A percentile compares a stretch with the other conserved stretches of the same genome.
Conservation (phyloP, 2,113 vertebrate genomes). For the Lonchura striata region DNA sequence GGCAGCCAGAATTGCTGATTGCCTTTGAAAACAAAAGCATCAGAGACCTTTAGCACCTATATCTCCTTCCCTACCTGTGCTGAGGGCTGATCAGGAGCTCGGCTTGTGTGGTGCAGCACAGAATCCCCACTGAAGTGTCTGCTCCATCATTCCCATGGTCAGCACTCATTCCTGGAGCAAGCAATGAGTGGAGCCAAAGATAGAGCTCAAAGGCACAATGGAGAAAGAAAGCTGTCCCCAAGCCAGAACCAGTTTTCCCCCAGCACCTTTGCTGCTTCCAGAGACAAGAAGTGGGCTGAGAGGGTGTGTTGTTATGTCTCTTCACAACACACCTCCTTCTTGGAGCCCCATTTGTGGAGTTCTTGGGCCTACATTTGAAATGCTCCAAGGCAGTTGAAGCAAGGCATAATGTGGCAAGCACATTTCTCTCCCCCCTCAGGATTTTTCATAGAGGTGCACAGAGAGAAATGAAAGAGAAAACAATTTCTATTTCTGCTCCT, state of each 20-base stretch:
- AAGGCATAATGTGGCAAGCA: too few species aligned
- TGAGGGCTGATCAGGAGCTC: not conserved
- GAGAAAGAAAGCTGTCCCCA: not conserved
- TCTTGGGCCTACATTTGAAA: not conserved
- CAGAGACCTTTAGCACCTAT: not conserved
- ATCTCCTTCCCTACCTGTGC: not conserved
- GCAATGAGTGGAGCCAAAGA: rapidly evolving
- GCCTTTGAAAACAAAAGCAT: not conserved
- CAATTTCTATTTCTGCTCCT: too few species aligned
- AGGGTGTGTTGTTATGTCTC: not conserved
- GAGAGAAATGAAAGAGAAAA: too few species aligned
- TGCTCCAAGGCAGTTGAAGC: rapidly evolving
- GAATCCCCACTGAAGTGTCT: not conserved
- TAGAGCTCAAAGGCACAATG: not conserved
- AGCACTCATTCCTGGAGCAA: not conserved
- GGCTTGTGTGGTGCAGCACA: rapidly evolving
- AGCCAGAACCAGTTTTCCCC: not conserved
- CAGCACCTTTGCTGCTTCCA: not conserved
- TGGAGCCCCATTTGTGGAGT: not conserved
- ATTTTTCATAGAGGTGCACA: too few species aligned
- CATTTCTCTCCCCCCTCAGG: too few species aligned
- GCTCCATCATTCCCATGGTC: not conserved
- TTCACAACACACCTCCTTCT: not conserved
- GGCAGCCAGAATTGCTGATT: not conserved
- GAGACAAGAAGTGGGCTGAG: too few species aligned